Evolutionary conservation across 2,113 vertebrate genomes (phyloP).

Genomic region (Zosterops japonicus): DNA sequence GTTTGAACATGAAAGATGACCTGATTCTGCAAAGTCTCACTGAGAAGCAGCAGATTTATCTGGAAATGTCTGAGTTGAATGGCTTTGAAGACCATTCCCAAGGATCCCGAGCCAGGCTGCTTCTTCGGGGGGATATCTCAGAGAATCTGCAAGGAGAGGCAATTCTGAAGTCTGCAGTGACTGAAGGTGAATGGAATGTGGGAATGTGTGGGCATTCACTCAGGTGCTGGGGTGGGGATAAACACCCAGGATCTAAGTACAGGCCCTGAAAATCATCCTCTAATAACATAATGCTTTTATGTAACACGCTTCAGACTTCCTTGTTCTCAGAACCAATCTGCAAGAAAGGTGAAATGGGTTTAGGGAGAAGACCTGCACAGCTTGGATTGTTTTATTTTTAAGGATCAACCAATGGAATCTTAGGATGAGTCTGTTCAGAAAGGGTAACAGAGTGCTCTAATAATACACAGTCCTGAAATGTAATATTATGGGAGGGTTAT

Average conservation of each 20-base stretch:
- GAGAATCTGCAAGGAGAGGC: slow-evolving; percentile 88
- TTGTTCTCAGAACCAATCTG: background rate
- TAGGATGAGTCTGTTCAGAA: background rate
- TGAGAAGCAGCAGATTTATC: slow-evolving; percentile 91
- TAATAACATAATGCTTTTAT: background rate
- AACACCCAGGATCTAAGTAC: background rate
- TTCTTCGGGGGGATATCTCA: slow-evolving; percentile 79
- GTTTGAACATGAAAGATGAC: slow-evolving; percentile 82
- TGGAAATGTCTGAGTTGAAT: slow-evolving; percentile 82
- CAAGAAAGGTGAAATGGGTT: background rate
- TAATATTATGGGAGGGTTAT: background rate
- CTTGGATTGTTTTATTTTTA: background rate
- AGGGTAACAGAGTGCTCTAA: background rate
- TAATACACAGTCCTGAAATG: background rate
- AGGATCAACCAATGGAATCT: background rate
- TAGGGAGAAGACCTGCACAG: background rate
- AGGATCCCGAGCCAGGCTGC: slow-evolving; percentile 51
- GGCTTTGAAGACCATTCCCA: slow-evolving; percentile 77
- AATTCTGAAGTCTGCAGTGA: slow-evolving; percentile 86
- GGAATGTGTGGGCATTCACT: background rate
- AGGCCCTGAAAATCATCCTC: background rate
- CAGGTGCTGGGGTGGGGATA: background rate
- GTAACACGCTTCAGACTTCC: background rate
- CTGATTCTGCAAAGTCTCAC: slow-evolving; percentile 81
- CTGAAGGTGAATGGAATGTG: slow-evolving; percentile 77